phyloP scores from a whole-genome alignment of 2,888 invertebrate species.

The Drosophila colorata region DNA sequence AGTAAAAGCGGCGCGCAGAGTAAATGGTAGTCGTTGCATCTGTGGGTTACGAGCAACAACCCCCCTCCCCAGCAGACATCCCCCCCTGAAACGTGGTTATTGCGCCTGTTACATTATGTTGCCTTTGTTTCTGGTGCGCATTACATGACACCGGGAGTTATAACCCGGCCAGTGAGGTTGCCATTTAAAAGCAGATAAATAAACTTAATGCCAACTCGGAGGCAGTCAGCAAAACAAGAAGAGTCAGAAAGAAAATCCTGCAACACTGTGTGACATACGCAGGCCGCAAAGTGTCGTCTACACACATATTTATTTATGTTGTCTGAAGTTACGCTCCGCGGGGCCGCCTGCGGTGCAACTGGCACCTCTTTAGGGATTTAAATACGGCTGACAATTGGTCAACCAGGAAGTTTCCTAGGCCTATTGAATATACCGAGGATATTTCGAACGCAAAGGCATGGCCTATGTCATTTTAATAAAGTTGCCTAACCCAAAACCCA shows the following conservation, averaged over 20 bases:
- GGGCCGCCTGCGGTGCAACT: no score
- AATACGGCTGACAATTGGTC: no score
- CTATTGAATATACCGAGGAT: no score
- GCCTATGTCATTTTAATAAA: no score
- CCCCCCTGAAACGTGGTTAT: background rate
- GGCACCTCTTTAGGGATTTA: no score
- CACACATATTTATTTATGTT: constrained; percentile 44
- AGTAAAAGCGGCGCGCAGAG: constrained; percentile 70
- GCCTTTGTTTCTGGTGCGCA: constrained; percentile 79
- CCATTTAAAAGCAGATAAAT: constrained; percentile 78
- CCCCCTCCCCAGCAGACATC: background rate
- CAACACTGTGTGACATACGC: constrained; percentile 45
- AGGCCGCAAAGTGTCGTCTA: constrained; percentile 54
- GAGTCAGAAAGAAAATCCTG: background rate
- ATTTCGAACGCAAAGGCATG: no score
- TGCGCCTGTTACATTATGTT: constrained; percentile 72
- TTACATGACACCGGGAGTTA: constrained; percentile 76
- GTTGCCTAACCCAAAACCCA: no score
- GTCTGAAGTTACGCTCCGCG: no score
- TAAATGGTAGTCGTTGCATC: constrained; percentile 71
- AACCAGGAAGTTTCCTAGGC: no score
- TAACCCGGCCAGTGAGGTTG: constrained; percentile 72
- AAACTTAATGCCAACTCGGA: constrained; percentile 71
- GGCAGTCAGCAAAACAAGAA: constrained; percentile 10
- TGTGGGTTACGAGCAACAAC: constrained; percentile 30